Percentiles rank a stretch among this genome's conserved stretches.
phyloP scores from a whole-genome alignment of 64 coral and sea anemone species.

The Stichodactyla helianthus region DNA sequence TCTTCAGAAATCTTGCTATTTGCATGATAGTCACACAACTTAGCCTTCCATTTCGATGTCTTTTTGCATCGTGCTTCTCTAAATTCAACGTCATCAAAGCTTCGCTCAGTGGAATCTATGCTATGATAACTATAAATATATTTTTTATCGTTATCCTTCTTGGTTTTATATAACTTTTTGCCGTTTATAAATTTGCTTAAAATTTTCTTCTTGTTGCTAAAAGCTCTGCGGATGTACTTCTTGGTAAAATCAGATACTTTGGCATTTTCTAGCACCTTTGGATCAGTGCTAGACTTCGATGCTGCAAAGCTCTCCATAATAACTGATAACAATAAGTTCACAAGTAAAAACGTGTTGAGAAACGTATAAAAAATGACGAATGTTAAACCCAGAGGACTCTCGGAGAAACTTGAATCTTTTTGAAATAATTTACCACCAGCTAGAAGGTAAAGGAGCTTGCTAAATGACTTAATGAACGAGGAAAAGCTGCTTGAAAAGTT shows the following conservation, averaged over 20 bases:
- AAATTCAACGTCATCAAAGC: background rate
- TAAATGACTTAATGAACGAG: conserved; percentile 38
- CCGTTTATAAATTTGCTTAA: background rate
- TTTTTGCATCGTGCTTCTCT: background rate
- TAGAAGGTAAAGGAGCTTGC: background rate
- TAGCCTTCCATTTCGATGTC: background rate
- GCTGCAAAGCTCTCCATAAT: background rate
- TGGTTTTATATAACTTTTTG: background rate
- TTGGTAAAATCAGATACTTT: background rate
- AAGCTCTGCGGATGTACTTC: background rate
- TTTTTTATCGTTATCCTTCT: background rate
- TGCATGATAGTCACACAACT: background rate
- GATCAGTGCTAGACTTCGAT: background rate
- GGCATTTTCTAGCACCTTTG: conserved; percentile 3
- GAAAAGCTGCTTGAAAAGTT: conserved; percentile 39
- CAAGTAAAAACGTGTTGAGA: background rate
- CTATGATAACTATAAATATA: background rate
- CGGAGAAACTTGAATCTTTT: conserved; percentile 7
- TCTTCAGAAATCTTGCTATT: background rate
- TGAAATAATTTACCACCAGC: conserved; percentile 2
- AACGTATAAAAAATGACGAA: background rate
- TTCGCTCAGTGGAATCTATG: background rate
- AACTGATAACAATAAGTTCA: background rate
- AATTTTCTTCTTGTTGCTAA: background rate
- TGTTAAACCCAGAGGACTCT: background rate